phyloP scores from a whole-genome alignment of 2,888 invertebrate species.

The Polylopha cassiicola region DNA sequence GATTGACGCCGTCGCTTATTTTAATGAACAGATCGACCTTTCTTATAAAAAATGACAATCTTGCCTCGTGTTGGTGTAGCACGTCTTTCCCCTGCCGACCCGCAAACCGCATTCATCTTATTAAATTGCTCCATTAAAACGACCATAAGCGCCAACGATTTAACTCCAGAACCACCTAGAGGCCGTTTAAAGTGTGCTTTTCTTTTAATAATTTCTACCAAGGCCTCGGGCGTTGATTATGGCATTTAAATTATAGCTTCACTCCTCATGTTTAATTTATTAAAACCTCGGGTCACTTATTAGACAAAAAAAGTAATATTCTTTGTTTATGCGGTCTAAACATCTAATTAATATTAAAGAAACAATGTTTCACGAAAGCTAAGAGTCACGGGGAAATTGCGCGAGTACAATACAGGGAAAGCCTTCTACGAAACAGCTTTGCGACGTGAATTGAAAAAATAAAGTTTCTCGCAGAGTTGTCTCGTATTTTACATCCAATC shows the following conservation, averaged over 20 bases:
- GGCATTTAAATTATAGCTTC: constrained; percentile 7
- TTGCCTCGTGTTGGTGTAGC: constrained; percentile 17
- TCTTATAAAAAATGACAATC: constrained; percentile 17
- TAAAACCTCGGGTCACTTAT: no score
- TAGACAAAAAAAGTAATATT: no score
- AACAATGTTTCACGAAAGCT: not conserved
- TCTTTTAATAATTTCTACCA: constrained; percentile 23
- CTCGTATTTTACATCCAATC: constrained; percentile 25
- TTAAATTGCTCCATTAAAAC: constrained; percentile 58
- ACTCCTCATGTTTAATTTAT: no score
- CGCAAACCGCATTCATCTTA: constrained; percentile 55
- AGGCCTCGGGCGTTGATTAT: constrained; percentile 8
- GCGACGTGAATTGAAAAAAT: constrained; percentile 19
- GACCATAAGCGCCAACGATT: constrained; percentile 48
- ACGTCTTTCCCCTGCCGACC: constrained; percentile 28
- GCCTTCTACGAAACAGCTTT: constrained; percentile 9
- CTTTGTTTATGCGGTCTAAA: no score
- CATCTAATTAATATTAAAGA: not conserved
- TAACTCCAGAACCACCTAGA: constrained; percentile 29
- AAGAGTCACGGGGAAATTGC: constrained; percentile 10
- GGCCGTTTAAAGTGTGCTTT: constrained; percentile 24
- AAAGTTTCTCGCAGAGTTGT: constrained; percentile 19
- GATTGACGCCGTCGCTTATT: constrained; percentile 10
- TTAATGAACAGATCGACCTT: constrained; percentile 14
- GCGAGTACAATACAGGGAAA: constrained; percentile 7